These are phyloP conservation scores for Polietes domitor DNA, from an alignment of 2,888 invertebrate genomes.

Conservation along the genomic window DNA sequence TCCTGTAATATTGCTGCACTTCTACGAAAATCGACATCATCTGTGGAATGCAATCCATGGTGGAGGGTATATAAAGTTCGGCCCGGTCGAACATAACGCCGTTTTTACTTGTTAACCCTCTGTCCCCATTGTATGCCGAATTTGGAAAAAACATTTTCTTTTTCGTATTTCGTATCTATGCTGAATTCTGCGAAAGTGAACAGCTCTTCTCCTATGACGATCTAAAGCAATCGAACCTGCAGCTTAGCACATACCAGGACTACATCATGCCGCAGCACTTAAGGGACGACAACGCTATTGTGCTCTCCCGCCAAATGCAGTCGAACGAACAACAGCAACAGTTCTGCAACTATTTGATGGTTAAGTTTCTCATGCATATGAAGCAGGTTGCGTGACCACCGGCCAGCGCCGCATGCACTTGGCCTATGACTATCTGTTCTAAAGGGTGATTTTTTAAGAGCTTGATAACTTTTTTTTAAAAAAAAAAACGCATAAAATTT, in stretches of 20 bases:
- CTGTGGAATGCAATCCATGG: too few relatives aligned
- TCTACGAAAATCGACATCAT: too few relatives aligned
- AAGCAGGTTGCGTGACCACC: neutral
- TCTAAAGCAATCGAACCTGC: neutral
- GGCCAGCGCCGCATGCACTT: neutral
- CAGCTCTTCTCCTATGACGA: neutral
- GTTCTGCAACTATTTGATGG: constrained; percentile 13
- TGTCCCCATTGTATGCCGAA: too few relatives aligned
- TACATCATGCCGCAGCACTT: neutral
- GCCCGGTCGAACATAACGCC: too few relatives aligned
- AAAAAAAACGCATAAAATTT: too few relatives aligned
- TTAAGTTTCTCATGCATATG: neutral
- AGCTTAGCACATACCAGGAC: neutral
- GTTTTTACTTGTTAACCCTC: too few relatives aligned
- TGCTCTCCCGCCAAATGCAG: neutral
- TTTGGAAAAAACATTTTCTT: too few relatives aligned
- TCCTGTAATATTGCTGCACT: too few relatives aligned
- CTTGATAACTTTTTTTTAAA: too few relatives aligned
- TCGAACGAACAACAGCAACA: neutral
- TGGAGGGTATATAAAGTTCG: too few relatives aligned
- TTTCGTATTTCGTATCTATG: too few relatives aligned
- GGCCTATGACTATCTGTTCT: neutral
- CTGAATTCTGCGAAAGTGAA: neutral
- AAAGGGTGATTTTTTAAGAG: too few relatives aligned
- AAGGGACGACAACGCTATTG: neutral